Base-by-base conservation (phyloP, 2,797 vertebrate genomes). In the Ctenochaetus hawaiiensis region DNA sequence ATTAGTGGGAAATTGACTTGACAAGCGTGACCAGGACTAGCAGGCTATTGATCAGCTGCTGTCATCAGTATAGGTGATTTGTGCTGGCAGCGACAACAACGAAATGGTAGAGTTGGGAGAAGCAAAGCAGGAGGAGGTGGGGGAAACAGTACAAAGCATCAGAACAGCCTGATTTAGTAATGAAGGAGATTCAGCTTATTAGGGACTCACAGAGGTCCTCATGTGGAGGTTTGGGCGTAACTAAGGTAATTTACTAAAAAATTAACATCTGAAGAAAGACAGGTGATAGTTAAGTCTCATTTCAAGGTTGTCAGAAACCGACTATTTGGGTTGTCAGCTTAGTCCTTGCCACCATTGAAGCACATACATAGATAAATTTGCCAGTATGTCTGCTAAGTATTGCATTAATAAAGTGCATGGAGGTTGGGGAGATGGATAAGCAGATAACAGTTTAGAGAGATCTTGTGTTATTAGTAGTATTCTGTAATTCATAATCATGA, bases 1-100 rank as follows among this genome's bases (percentile, higher is more conserved):
- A 90, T 91, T 91, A 88, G 88, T 61, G 85, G 81, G 63, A 80
- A 90, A 91, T 87, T 89, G 88, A 83, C 83, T 84, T 83, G 51
- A 89, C 86, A 86, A 72, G 80, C 67, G 67, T 85, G 83, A 87
- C 81, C 81, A 77, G 84, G 69, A 80, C 57, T 59, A 67, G 80
- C 75, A 68, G 80, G 77, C 48, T 89, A 92, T 87, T 81, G 73
- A 91, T 92, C 82, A 88, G 84, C 81, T 77, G 78, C 89, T 87
- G 87, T 90, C 83, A 79, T 91, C 89, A 82, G 78, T 87, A 86
- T 84, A 66, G 83, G 81, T 84, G 87, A 90, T 86, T 82, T 53
- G 74, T 80, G 82, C 82, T 85, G 74, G 74, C 70, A 77, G 75
- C 8, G 61, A 78, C 78, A 78, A 60, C 70, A 61, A 18, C 0